These are phyloP conservation scores for Cataglyphis albicans DNA, from an alignment of 2,888 invertebrate species.

Conservation along the genomic window DNA sequence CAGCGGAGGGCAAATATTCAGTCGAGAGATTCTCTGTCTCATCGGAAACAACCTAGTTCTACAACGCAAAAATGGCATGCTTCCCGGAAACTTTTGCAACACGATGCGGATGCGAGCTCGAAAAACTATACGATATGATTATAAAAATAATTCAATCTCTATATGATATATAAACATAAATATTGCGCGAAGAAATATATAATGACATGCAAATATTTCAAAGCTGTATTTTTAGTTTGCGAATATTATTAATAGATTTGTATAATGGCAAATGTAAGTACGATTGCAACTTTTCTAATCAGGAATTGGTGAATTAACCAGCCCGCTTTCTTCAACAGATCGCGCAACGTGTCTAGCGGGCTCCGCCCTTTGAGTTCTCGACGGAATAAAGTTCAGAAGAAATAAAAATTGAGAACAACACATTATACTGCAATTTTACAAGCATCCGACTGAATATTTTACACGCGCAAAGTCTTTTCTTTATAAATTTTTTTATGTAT, in stretches of 20 bases:
- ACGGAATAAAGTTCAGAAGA: background rate
- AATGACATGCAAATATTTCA: background rate
- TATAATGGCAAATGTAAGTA: background rate
- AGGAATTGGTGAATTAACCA: constrained; percentile 11
- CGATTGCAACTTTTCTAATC: background rate
- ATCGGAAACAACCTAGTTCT: constrained; percentile 48
- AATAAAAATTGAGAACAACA: background rate
- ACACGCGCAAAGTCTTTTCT: too few species aligned
- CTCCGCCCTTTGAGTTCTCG: constrained; percentile 5
- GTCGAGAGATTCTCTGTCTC: constrained; percentile 49
- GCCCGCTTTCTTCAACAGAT: background rate
- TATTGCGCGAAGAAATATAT: background rate
- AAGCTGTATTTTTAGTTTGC: background rate
- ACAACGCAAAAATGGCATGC: constrained; percentile 37
- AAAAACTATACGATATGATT: constrained; percentile 15
- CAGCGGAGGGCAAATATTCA: constrained; percentile 43
- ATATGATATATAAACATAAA: background rate
- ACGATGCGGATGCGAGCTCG: background rate
- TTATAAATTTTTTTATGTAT: background rate
- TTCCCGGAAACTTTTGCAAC: background rate
- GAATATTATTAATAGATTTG: background rate
- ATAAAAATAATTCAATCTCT: background rate
- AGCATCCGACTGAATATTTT: background rate
- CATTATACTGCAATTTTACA: background rate
- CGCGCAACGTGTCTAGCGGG: background rate